These are phyloP conservation scores for Ecliptopera silaceata DNA, from an alignment of 2,888 invertebrate species.

Conservation along the genomic window DNA sequence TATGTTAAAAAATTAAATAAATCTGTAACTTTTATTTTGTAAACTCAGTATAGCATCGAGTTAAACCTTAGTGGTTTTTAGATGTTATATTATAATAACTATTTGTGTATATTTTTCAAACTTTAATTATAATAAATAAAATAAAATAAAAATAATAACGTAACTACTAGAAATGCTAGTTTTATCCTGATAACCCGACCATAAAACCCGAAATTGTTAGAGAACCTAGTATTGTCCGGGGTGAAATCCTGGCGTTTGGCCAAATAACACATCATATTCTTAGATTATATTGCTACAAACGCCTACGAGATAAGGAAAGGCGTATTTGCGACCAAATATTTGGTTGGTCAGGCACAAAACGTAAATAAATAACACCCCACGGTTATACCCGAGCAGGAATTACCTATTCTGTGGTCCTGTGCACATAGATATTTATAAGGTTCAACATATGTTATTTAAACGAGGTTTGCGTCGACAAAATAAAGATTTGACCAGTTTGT, in stretches of 20 bases:
- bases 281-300: constrained; percentile 25
- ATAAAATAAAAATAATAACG: no score
- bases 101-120: no score
- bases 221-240: constrained; percentile 11
- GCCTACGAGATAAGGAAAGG: constrained; percentile 18
- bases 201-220: constrained; percentile 21
- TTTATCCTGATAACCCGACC: constrained; percentile 15
- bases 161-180: no score
- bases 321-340: constrained; percentile 22
- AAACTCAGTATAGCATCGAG: no score
- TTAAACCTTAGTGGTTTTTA: no score
- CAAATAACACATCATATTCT: constrained; percentile 27
- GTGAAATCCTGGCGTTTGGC: constrained; percentile 14
- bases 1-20: no score
- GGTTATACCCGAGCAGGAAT: constrained; percentile 9
- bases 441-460: background rate
- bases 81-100: no score
- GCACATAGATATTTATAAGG: constrained; percentile 3
- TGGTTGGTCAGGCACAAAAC: constrained; percentile 14
- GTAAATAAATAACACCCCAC: constrained; percentile 18
- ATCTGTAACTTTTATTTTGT: no score
- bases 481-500: background rate
- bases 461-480: background rate
- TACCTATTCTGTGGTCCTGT: background rate
- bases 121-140: no score